Percentiles rank a stretch among this genome's conserved stretches.
Evolutionary conservation across 2,797 vertebrate genomes (phyloP).

Genomic region (Mus caroli): DNA sequence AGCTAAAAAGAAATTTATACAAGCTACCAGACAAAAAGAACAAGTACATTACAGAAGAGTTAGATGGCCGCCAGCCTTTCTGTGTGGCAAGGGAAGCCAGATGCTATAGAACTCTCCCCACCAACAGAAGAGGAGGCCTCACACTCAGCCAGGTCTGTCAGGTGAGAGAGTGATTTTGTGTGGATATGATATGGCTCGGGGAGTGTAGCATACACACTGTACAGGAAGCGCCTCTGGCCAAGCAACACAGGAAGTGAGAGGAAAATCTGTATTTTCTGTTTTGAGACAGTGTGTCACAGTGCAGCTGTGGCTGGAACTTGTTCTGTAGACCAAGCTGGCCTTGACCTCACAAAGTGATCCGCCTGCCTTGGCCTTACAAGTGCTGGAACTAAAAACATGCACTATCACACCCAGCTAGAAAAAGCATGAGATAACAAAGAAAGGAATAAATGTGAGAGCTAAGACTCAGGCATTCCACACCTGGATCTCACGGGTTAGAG

Average conservation of each 20-base stretch:
- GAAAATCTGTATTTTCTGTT: slow-evolving; percentile 5
- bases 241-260: slow-evolving; percentile 20
- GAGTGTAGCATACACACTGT: background rate
- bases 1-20: slow-evolving; percentile 16
- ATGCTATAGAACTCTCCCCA: background rate
- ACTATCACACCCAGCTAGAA: background rate
- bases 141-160: background rate
- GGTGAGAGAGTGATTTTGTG: background rate
- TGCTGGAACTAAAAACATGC: background rate
- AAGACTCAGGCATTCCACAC: background rate
- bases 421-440: background rate
- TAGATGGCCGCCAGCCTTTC: background rate
- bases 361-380: background rate
- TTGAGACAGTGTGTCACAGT: background rate
- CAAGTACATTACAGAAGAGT: background rate
- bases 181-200: background rate
- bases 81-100: background rate
- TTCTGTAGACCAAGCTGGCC: background rate
- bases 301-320: background rate
- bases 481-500: background rate
- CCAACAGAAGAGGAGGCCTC: background rate
- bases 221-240: background rate
- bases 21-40: slow-evolving; percentile 38
- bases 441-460: slow-evolving; percentile 7
- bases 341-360: background rate